Base-by-base conservation (phyloP, 1,140 invertebrate species). In the Argopecten irradians region DNA sequence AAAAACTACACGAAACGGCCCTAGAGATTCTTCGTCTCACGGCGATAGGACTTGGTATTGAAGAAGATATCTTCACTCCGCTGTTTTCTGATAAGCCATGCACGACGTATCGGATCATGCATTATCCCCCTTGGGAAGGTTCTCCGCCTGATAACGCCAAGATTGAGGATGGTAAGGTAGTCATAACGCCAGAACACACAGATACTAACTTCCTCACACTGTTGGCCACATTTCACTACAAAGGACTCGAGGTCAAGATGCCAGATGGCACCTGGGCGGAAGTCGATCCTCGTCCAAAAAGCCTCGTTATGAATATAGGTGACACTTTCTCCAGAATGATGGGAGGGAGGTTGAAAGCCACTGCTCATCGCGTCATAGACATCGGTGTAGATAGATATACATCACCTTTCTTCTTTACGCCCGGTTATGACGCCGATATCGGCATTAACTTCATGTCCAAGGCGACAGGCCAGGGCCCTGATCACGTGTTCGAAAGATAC, bases 281-380 rank as follows among this genome's bases (percentile, higher is more conserved):
- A 35, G 91, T 93, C 14, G 85, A 87, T 14, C 86, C 89, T 13
- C 87, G 92, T 19, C 93, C 93, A 5, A 89, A 89, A 84, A 92
- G 91, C 84, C 91, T 93, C 16, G 91, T 93, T 46, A 93, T 93
- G 92, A 93, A 93, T 83, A 93, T 93, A 32, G 93, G 93, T 0
- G 93, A 92, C 82, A 92, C 92, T 34, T 91, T 93, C 82, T 90
- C 92, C 1, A 87, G 90, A 13, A 93, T 93, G 90, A 92, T 92
- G 16, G 89, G 90, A 11, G 92, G 92, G 0, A 86, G 88, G 28
- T 91, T 93, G 34, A 93, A 92, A 85, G 93, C 93, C 11, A 93
- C 93, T 0, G 34, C 87, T 33, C 93, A 93, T 85, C 87, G 93
- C 14, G 93, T 93, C 13, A 84, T 93, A 34, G 92, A 93, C 86